Percentiles rank a stretch among this genome's conserved stretches.
phyloP scores from a whole-genome alignment of 2,113 vertebrate genomes.

The Odocoileus hemionus region DNA sequence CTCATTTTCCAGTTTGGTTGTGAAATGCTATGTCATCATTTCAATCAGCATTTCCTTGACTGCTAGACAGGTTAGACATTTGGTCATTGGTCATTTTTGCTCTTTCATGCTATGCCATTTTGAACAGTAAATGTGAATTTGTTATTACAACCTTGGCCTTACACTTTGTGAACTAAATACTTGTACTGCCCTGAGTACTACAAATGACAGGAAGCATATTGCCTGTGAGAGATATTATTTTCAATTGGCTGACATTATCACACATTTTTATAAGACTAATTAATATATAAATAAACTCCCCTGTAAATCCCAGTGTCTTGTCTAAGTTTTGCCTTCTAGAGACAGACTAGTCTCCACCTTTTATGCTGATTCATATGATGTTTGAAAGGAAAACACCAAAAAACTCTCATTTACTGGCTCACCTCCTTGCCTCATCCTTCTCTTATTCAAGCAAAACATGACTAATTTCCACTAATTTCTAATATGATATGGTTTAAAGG shows the following conservation, averaged over 20 bases:
- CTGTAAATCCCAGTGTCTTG: neutral
- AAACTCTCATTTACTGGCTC: neutral
- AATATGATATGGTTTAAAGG: neutral
- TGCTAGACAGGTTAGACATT: too few relatives aligned
- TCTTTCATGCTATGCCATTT: neutral
- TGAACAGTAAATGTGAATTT: neutral
- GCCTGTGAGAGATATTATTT: slow-evolving; percentile 6
- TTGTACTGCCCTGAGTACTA: neutral
- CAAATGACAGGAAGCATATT: neutral
- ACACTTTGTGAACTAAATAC: neutral
- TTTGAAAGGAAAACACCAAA: neutral
- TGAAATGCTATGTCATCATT: neutral
- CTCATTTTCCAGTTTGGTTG: neutral
- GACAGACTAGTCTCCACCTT: neutral
- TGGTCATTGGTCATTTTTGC: neutral
- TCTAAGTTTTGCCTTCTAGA: neutral
- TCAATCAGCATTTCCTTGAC: neutral
- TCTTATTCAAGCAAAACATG: neutral
- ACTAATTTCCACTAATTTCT: neutral
- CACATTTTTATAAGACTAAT: slow-evolving; percentile 23
- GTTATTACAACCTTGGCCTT: neutral
- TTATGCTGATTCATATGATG: neutral
- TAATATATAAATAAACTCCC: neutral
- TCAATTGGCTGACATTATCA: neutral
- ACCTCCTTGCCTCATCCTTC: neutral